Evolutionary conservation across 2,113 vertebrate genomes (phyloP).

Genomic region (Ptilonorhynchus violaceus): DNA sequence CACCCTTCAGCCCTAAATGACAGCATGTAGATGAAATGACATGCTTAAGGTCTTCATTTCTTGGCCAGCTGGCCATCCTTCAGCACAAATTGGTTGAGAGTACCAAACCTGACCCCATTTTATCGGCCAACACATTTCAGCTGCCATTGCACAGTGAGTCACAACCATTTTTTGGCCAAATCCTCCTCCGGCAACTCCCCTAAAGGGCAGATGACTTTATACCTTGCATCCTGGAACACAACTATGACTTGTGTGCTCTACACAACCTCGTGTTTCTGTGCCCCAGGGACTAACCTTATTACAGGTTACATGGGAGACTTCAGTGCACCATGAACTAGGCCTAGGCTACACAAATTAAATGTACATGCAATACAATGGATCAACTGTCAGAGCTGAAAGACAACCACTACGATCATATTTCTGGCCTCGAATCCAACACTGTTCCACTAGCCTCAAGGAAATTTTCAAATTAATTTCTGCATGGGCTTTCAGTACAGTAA

Average conservation of each 20-base stretch:
- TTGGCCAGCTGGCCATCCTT: background rate
- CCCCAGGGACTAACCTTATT: background rate
- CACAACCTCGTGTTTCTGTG: background rate
- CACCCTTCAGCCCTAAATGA: background rate
- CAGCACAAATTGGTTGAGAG: background rate
- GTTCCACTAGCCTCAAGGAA: background rate
- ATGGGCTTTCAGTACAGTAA: background rate
- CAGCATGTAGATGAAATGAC: background rate
- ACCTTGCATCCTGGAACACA: background rate
- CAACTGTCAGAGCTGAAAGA: background rate
- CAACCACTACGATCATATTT: background rate
- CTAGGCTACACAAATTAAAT: background rate
- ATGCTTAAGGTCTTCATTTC: background rate
- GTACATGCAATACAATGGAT: background rate
- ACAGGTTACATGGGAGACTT: background rate
- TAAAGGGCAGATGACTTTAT: background rate
- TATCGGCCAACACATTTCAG: background rate
- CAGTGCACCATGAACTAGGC: background rate
- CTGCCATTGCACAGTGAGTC: fast-evolving
- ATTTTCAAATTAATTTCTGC: background rate
- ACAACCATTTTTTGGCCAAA: background rate
- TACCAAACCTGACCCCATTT: background rate
- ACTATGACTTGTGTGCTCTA: background rate
- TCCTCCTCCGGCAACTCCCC: background rate
- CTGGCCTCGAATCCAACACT: background rate